Percentiles rank a stretch among this genome's conserved stretches.
Conservation (phyloP, 2,888 invertebrate species). For the Serrognathus titanus region DNA sequence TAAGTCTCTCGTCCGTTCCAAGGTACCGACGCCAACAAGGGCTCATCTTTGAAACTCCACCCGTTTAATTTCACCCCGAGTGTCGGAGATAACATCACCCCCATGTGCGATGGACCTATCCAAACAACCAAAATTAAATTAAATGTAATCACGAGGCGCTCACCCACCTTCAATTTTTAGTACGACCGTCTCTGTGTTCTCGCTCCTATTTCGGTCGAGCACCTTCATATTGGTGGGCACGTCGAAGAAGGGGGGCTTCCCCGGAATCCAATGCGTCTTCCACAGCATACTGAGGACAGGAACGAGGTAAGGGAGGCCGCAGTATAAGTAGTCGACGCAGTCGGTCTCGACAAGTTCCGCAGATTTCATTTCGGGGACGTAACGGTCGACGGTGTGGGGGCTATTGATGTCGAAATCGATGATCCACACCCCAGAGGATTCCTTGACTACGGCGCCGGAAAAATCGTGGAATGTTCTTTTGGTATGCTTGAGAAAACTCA, state of each 20-base stretch:
- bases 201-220: constrained; percentile 43
- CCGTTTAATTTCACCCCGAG: constrained; percentile 52
- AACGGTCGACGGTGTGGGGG: constrained; percentile 56
- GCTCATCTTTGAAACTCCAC: constrained; percentile 58
- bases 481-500: constrained; percentile 53
- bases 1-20: constrained; percentile 60
- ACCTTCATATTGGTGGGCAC: constrained; percentile 52
- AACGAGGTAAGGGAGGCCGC: constrained; percentile 76
- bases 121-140: constrained; percentile 19
- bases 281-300: constrained; percentile 68
- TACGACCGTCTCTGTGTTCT: constrained; percentile 47
- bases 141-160: neutral
- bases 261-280: constrained; percentile 61
- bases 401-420: constrained; percentile 75
- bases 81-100: constrained; percentile 61
- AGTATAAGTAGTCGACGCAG: constrained; percentile 66
- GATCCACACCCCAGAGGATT: constrained; percentile 65
- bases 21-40: constrained; percentile 54
- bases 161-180: constrained; percentile 53
- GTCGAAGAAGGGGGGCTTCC: constrained; percentile 52
- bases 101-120: constrained; percentile 66
- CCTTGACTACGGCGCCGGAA: constrained; percentile 49
- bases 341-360: constrained; percentile 51
- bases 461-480: constrained; percentile 59
- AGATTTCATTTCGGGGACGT: constrained; percentile 54